phyloP scores from a whole-genome alignment of 2,888 invertebrate species.

The Microctonus aethiopoides region DNA sequence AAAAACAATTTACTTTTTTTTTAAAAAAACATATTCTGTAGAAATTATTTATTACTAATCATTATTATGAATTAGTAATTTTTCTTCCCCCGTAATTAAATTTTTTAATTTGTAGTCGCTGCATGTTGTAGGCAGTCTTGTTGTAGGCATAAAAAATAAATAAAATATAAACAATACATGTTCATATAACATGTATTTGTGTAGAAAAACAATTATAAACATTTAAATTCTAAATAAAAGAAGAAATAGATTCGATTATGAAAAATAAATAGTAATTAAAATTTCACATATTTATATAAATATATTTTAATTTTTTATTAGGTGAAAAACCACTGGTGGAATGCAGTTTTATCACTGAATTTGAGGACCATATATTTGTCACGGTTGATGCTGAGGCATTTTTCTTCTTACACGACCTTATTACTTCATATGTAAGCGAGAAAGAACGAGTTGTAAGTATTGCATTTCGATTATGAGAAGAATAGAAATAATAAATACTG shows the following conservation, averaged over 20 bases:
- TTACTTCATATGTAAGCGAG: conserved; percentile 95
- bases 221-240: neutral
- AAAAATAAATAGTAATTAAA: no score
- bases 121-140: conserved; percentile 6
- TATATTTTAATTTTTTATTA: no score
- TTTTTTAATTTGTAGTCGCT: conserved; percentile 12
- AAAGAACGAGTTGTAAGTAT: conserved; percentile 82
- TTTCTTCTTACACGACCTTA: conserved; percentile 96
- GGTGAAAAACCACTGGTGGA: conserved; percentile 89
- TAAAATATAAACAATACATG: neutral
- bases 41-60: neutral
- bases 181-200: no score
- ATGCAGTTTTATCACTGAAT: conserved; percentile 98
- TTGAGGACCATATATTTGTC: conserved; percentile 98
- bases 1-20: neutral
- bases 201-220: conserved; percentile 8
- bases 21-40: neutral
- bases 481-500: neutral
- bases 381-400: conserved; percentile 98
- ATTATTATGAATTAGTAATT: neutral
- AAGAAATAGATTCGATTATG: neutral
- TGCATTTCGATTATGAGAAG: neutral
- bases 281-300: no score
- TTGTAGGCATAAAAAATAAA: neutral
- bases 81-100: neutral